phyloP scores from a whole-genome alignment of 2,888 invertebrate species.

The Andrena bicolor region DNA sequence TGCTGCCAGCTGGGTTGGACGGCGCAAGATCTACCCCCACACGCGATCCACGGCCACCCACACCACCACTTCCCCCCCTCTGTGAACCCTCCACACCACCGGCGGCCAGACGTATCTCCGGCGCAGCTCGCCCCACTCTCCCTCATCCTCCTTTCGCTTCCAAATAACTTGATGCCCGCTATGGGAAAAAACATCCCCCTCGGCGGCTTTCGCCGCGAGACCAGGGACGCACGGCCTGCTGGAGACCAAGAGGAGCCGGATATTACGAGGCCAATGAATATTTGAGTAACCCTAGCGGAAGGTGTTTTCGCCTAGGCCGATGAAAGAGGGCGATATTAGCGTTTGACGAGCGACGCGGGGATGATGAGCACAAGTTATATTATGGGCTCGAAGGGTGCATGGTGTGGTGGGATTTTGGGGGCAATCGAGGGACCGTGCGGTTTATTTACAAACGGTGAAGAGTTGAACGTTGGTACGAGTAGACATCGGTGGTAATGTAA shows the following conservation, averaged over 20 bases:
- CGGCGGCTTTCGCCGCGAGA: conserved; percentile 10
- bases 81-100: conserved; percentile 34
- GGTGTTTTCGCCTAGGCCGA: not conserved
- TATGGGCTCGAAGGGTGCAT: not conserved
- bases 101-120: conserved; percentile 58
- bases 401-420: not conserved
- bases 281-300: conserved; percentile 37
- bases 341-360: not conserved
- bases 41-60: conserved; percentile 63
- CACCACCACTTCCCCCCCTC: conserved; percentile 38
- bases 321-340: conserved; percentile 29
- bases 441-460: not conserved
- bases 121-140: conserved; percentile 35
- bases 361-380: not conserved
- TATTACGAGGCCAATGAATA: conserved; percentile 52
- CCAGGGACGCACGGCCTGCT: not conserved
- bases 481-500: not conserved
- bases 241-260: conserved; percentile 12
- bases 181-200: conserved; percentile 41
- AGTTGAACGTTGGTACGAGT: no score
- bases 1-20: conserved; percentile 82
- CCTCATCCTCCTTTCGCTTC: conserved; percentile 28
- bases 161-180: conserved; percentile 59
- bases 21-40: conserved; percentile 83
- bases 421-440: not conserved